Evolutionary conservation across 2,797 vertebrate species (phyloP).

Genomic region (Pangasius djambal): DNA sequence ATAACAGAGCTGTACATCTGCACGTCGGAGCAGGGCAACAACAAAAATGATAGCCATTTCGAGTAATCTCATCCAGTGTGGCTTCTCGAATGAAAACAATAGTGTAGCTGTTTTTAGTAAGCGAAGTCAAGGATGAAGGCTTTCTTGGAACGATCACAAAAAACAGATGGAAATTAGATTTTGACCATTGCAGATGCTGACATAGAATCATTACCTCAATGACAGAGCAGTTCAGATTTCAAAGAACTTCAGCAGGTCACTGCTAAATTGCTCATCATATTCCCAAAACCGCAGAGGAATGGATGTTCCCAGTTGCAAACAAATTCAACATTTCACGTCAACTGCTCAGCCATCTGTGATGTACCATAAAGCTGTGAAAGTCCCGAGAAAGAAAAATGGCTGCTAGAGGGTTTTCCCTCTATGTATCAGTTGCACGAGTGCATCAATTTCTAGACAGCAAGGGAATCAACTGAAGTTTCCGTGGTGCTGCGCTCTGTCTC

Average conservation of each 20-base stretch:
- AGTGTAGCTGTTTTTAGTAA: conserved; percentile 29
- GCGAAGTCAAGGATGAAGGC: conserved; percentile 21
- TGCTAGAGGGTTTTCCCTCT: conserved; percentile 29
- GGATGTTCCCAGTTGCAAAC: conserved; percentile 35
- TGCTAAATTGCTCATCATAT: conserved; percentile 31
- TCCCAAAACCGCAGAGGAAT: conserved; percentile 44
- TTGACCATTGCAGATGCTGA: not conserved
- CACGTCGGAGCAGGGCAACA: conserved; percentile 21
- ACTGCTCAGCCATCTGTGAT: conserved; percentile 16
- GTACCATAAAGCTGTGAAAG: conserved; percentile 19
- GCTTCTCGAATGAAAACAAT: conserved; percentile 30
- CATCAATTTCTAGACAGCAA: conserved; percentile 27
- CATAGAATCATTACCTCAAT: conserved; percentile 30
- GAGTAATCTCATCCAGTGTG: conserved; percentile 33
- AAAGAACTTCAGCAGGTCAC: conserved; percentile 26
- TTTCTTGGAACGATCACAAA: conserved; percentile 29
- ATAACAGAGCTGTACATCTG: conserved; percentile 34
- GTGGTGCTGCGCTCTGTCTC: conserved; percentile 34
- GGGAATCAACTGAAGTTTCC: conserved; percentile 40
- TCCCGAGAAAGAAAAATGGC: conserved; percentile 37
- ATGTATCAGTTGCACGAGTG: conserved; percentile 20
- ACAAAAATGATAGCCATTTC: not conserved
- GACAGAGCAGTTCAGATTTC: conserved; percentile 29
- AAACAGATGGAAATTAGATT: conserved; percentile 6
- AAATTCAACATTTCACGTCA: conserved; percentile 34